Conservation (phyloP, 2,797 vertebrate species). For the Coregonus suidteri region DNA sequence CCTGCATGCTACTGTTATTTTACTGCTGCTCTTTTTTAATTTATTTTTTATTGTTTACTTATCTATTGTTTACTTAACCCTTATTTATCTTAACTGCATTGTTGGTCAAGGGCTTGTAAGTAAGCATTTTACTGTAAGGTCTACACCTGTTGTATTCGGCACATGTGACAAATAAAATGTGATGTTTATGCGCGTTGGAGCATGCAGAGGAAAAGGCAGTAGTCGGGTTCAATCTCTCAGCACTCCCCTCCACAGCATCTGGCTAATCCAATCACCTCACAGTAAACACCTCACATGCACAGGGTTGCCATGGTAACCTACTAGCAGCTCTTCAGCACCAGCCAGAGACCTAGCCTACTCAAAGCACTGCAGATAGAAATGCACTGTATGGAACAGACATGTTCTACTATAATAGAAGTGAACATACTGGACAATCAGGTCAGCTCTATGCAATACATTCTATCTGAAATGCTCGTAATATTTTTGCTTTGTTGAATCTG, state of each 20-base stretch:
- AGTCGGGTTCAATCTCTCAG: constrained; percentile 69
- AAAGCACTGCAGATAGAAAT: constrained; percentile 7
- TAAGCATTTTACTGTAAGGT: too few species aligned
- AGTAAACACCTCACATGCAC: constrained; percentile 55
- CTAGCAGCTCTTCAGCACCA: constrained; percentile 12
- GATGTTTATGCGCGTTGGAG: constrained; percentile 10
- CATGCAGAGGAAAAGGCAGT: constrained; percentile 38
- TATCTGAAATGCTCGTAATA: background rate
- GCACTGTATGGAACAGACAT: background rate
- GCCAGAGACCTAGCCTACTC: constrained; percentile 5
- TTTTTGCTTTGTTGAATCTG: background rate
- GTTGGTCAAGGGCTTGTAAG: too few species aligned
- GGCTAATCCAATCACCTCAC: constrained; percentile 65
- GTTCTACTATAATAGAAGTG: background rate
- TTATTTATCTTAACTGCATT: too few species aligned
- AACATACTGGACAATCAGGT: background rate
- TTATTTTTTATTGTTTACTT: too few species aligned
- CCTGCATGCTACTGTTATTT: too few species aligned
- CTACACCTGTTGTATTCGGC: too few species aligned
- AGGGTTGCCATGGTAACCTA: constrained; percentile 64
- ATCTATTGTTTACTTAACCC: too few species aligned
- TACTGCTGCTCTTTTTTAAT: too few species aligned
- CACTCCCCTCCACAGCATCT: constrained; percentile 47
- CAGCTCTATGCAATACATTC: too few species aligned
- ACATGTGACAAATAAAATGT: too few species aligned